phyloP scores from a whole-genome alignment of 2,888 invertebrate genomes.

The Philereme transversata region DNA sequence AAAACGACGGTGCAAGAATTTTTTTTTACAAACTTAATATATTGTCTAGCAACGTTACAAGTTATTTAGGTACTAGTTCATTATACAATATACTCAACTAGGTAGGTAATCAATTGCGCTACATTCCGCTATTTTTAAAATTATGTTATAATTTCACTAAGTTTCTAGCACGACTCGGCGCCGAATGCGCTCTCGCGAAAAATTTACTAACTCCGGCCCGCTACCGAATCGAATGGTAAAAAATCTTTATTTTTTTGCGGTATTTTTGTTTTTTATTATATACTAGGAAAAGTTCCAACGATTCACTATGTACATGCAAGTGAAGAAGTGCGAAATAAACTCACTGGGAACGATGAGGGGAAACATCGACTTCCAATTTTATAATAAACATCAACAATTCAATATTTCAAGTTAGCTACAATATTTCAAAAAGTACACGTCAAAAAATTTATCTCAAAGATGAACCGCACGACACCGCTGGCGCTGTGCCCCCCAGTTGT shows the following conservation, averaged over 20 bases:
- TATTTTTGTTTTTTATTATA: conserved; percentile 54
- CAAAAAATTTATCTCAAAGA: conserved; percentile 33
- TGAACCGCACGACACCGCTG: conserved; percentile 35
- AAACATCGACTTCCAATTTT: conserved; percentile 38
- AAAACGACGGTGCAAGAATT: conserved; percentile 71
- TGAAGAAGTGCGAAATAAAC: conserved; percentile 62
- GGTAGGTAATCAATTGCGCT: conserved; percentile 76
- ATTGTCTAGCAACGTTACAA: conserved; percentile 79
- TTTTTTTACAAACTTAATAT: conserved; percentile 66
- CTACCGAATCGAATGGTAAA: conserved; percentile 59
- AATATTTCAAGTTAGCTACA: conserved; percentile 41
- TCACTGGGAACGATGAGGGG: conserved; percentile 58
- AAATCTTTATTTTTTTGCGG: conserved; percentile 62
- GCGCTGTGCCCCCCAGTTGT: conserved; percentile 62
- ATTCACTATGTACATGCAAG: conserved; percentile 72
- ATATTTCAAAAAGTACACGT: conserved; percentile 39
- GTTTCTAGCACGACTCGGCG: conserved; percentile 38
- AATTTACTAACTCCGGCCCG: conserved; percentile 40
- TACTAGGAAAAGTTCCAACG: conserved; percentile 50
- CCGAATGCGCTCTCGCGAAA: conserved; percentile 31
- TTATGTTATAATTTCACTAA: conserved; percentile 62
- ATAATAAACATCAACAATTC: conserved; percentile 41
- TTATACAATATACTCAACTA: conserved; percentile 76
- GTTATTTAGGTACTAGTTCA: conserved; percentile 71
- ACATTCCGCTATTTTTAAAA: conserved; percentile 68